Base-by-base conservation (phyloP, 1,140 invertebrate genomes). In the Drosophila ohnishii region DNA sequence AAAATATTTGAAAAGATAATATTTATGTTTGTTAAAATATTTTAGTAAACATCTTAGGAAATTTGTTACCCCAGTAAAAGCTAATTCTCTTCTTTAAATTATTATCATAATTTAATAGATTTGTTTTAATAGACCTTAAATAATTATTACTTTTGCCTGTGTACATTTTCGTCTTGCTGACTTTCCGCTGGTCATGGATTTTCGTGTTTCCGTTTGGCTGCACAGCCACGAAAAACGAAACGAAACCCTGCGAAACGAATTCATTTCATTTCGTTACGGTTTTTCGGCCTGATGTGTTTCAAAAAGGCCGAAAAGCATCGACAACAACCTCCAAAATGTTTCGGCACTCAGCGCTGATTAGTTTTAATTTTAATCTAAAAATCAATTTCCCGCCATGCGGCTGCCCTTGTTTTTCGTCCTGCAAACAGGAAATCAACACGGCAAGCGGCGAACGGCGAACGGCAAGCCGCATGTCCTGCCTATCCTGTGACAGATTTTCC, bases 311-410 rank as follows among this genome's bases (percentile, higher is more conserved):
- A 67, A 76, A 75, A 84, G 35, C 64, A 56, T 51, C 64, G 60
- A 50, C 63, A 48, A 59, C 77, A 48, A 45, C 16, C 45, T 47
- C 22, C 47, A 28, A 40, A 50, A 53, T 22, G 73, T 70, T 60
- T 62, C 65, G 78, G 60, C 85, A 90, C 86, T 88, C 85, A 80
- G 67, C 85, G 77, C 85, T 90, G 87, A 90, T 90, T 90, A 90
- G 87, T 90, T 90, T 90, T 90, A 90, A 88, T 84, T 90, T 90
- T 90, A 90, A 90, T 90, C 88, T 90, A 88, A 84, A 90, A 90
- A 90, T 90, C 87, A 87, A 90, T 90, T 90, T 90, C 88, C 84
- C 87, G 73, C 80, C 77, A 48, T 74, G 51, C 78, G 53, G 59
- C 63, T 72, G 57, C 58, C 72, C 83, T 81, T 87, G 79, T 82